These are phyloP conservation scores for Lagocephalus sceleratus DNA, from an alignment of 2,797 vertebrate species.

Conservation along the genomic window DNA sequence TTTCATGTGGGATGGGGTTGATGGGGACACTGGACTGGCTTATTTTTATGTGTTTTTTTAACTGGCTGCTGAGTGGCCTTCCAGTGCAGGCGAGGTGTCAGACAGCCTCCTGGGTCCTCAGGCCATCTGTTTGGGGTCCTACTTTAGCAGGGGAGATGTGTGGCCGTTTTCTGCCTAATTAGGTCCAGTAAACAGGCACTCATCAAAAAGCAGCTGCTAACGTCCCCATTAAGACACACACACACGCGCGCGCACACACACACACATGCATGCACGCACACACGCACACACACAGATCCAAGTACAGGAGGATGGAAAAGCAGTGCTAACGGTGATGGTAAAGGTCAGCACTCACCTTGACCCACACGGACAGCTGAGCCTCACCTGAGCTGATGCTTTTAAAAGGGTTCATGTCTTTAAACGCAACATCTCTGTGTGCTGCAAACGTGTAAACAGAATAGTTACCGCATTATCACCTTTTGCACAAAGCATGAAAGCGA, in stretches of 20 bases:
- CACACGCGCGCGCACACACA: conserved; percentile 28
- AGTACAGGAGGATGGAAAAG: conserved; percentile 37
- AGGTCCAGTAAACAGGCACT: conserved; percentile 77
- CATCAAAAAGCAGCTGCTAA: conserved; percentile 80
- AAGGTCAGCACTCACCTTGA: conserved; percentile 60
- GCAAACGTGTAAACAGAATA: conserved; percentile 26
- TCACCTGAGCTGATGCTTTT: not conserved
- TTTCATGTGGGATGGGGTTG: conserved; percentile 38
- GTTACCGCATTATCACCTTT: conserved; percentile 66
- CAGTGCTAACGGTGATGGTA: conserved; percentile 46
- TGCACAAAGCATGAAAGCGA: conserved; percentile 43
- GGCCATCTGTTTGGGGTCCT: conserved; percentile 72
- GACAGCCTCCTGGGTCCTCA: conserved; percentile 58
- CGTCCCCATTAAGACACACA: conserved; percentile 69
- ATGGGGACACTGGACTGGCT: conserved; percentile 27
- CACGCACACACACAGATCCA: not conserved
- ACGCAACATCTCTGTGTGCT: not conserved
- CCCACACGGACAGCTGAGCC: conserved; percentile 26
- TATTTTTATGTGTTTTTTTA: conserved; percentile 17
- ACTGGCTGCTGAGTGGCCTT: conserved; percentile 57
- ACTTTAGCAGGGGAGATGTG: conserved; percentile 64
- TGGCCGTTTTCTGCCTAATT: conserved; percentile 79
- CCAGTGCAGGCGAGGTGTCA: conserved; percentile 58
- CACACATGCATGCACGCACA: conserved; percentile 18
- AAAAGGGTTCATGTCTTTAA: not conserved